phyloP scores from a whole-genome alignment of 2,113 vertebrate genomes.

The Laticauda colubrina region DNA sequence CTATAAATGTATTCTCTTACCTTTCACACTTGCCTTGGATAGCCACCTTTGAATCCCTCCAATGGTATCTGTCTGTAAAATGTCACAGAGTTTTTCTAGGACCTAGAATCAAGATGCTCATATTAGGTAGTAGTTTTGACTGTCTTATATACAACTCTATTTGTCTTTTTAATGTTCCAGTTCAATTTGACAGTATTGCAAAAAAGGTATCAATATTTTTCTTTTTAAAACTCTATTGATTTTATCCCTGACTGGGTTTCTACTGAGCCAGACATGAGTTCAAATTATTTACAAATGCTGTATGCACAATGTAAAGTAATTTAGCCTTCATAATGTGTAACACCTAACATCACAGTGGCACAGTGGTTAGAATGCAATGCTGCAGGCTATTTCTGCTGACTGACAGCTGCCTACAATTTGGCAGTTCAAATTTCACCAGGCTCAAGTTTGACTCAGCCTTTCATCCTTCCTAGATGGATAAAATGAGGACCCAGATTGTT shows the following conservation, averaged over 20 bases:
- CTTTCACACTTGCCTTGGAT: constrained; percentile 50
- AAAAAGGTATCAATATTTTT: not conserved
- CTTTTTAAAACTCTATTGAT: not conserved
- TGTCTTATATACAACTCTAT: not conserved
- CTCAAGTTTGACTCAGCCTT: too few species aligned
- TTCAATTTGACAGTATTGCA: not conserved
- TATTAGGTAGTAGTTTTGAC: not conserved
- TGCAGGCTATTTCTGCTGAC: too few species aligned
- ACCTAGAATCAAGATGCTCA: constrained; percentile 43
- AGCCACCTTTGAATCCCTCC: constrained; percentile 59
- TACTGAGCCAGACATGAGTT: not conserved
- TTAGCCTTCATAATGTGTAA: not conserved
- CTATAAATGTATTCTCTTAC: constrained; percentile 30
- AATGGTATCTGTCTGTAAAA: constrained; percentile 63
- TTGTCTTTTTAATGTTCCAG: not conserved
- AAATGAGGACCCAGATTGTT: too few species aligned
- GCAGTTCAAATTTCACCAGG: too few species aligned
- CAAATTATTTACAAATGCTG: not conserved
- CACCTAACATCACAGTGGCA: too few species aligned
- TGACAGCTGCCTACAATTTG: too few species aligned
- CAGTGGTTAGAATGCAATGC: too few species aligned
- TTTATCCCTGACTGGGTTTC: not conserved
- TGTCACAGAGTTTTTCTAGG: constrained; percentile 58
- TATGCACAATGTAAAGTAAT: too few species aligned
- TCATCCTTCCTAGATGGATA: too few species aligned